Base-by-base conservation (phyloP, 2,113 vertebrate species). In the Sturnus vulgaris region DNA sequence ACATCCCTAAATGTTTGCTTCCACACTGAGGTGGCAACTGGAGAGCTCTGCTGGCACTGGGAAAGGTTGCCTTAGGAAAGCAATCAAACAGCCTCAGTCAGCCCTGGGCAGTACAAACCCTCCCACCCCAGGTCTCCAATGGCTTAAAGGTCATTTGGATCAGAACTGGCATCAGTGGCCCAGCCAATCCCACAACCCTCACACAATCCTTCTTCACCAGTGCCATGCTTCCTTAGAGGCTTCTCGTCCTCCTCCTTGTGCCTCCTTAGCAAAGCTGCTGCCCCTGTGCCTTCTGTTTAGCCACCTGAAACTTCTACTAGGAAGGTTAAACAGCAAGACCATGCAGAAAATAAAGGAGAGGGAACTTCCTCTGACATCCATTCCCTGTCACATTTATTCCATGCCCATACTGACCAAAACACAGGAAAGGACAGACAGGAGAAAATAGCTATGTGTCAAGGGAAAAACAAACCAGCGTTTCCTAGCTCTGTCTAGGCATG, bases 401-500 rank as follows among this genome's bases (percentile, higher is more conserved):
- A 1, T 70, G 73, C 47, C 69, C 64, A 12, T 19, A 84, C 4
- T 86, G 86, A 77, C n/a, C 35, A 66, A 73, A 84, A 91, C 37
- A 89, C n/a, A 76, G 57, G 65, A 82, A 88, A 81, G 69, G 33
- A 56, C 50, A 88, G 79, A 77, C 17, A 89, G 24, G 30, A 59
- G 55, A 75, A 95, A 94, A 86, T 0, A 86, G 70, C 57, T 75
- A n/a, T 8, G 4, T 52, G 69, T 47, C 69, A 79, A 92, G 46
- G 28, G 65, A 93, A 92, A 95, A 92, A 88, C 56, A 90, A 92
- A 71, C 60, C 47, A 52, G n/a, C n/a, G 65, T 15, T 56, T 92
- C 77, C 49, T 61, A 72, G 52, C 46, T 35, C 37, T 33, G 33
- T 47, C 77, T 89, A 10, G 5, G 44, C 57, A 42, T 8, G 37